Base-by-base conservation (phyloP, 2,113 vertebrate species). In the Otolemur garnettii region DNA sequence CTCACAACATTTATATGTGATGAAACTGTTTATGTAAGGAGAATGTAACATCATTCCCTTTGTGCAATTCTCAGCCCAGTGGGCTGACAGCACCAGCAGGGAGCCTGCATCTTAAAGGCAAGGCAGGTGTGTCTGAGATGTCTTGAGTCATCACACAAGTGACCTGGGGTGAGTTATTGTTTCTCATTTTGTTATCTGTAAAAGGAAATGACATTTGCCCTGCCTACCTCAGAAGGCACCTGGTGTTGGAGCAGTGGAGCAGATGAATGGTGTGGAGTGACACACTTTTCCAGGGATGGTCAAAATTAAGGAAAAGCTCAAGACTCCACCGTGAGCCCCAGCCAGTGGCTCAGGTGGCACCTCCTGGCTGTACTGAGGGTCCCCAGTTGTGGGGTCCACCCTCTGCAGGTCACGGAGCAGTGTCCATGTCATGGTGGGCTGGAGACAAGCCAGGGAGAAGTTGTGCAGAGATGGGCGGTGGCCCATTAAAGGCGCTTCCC, bases 271-370 rank as follows among this genome's bases (percentile, higher is more conserved):
- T 8, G 35, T 21, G 8, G 22, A 62, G 7, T 8, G 7, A 60
- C 2, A 53, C 4, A 4, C 35, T 30, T 30, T 19, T 6, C 7
- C 19, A 71, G 38, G 24, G 24, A 64, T 26, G n/a, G 45, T 24
- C 15, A 21, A 15, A 35, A 2, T 2, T 1, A 59, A 28, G 11
- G 50, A 50, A 42, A 4, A 9, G 9, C 57, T 17, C 17, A 2
- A 13, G 1, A 3, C 13, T 0, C 7, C 30, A 2, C 35, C 0
- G 0, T 0, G 14, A 9, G 21, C 0, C 26, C 26, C 4, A 35
- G 0, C 24, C 4, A 4, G 17, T 12, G 7, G 12, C 0, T 3
- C 5, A 4, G n/a, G 33, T 7, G 17, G 24, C 7, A 6, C 28
- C 28, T 42, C 2, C 55, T 8, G 0, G 57, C 7, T 35, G 1